These are phyloP conservation scores for Zophobas atratus DNA, from an alignment of 1,140 invertebrate genomes.

Conservation along the genomic window DNA sequence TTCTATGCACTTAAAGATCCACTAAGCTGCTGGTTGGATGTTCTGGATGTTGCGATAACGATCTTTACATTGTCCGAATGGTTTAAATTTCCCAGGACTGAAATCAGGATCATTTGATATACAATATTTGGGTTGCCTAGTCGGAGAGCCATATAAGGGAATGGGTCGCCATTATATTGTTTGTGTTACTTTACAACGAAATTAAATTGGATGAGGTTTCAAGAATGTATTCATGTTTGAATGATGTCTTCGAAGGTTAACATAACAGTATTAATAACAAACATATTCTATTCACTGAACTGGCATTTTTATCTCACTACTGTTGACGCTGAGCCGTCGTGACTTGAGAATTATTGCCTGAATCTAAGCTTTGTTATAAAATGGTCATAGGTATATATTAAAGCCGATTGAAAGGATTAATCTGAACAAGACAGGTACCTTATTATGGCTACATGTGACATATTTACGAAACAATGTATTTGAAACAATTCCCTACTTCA, in stretches of 20 bases:
- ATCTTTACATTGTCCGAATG: constrained; percentile 31
- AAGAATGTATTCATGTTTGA: not conserved
- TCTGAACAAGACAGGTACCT: too few species aligned
- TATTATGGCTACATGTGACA: too few species aligned
- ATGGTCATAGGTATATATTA: not conserved
- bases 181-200: not conserved
- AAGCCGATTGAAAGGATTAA: too few species aligned
- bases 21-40: constrained; percentile 40
- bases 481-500: too few species aligned
- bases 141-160: not conserved
- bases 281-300: not conserved
- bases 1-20: constrained; percentile 49
- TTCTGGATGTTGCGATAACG: constrained; percentile 40
- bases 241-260: not conserved
- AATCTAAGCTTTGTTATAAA: not conserved
- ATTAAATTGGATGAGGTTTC: constrained; percentile 20
- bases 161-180: too few species aligned
- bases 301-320: not conserved
- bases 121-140: not conserved
- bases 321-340: not conserved
- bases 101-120: not conserved
- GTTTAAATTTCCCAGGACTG: constrained; percentile 35
- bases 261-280: not conserved
- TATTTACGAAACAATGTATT: too few species aligned
- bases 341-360: not conserved